phyloP scores from a whole-genome alignment of 2,888 invertebrate genomes.

The Eubasilissa splendida region DNA sequence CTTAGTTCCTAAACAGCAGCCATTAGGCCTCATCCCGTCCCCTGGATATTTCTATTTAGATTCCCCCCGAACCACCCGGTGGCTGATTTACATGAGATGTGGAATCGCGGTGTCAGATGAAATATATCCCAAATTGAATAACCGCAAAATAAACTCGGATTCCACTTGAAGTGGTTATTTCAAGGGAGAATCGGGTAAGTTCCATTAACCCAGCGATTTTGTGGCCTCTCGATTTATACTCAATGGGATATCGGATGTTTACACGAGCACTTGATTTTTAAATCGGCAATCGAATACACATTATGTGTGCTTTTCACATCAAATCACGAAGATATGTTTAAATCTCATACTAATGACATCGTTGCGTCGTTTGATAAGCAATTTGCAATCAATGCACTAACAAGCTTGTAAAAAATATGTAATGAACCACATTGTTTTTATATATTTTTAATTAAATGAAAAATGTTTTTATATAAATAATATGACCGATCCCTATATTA shows the following conservation, averaged over 20 bases:
- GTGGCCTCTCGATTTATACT: constrained; percentile 34
- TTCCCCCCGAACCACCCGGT: constrained; percentile 8
- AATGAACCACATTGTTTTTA: too few species aligned
- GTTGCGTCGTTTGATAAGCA: too few species aligned
- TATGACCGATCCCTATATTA: too few species aligned
- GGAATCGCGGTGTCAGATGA: constrained; percentile 47
- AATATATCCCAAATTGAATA: constrained; percentile 56
- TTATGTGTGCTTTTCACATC: neutral
- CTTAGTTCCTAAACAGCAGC: neutral
- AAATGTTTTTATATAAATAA: too few species aligned
- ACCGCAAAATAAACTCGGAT: constrained; percentile 53
- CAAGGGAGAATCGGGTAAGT: constrained; percentile 35
- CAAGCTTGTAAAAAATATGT: too few species aligned
- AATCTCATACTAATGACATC: too few species aligned
- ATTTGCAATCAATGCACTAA: too few species aligned
- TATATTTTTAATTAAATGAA: too few species aligned
- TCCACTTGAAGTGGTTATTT: constrained; percentile 48
- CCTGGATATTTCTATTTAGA: constrained; percentile 13
- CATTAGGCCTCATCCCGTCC: constrained; percentile 15
- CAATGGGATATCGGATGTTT: constrained; percentile 8
- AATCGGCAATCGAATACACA: constrained; percentile 15
- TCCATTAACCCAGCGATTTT: constrained; percentile 35
- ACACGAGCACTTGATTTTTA: constrained; percentile 11
- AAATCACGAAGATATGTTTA: too few species aligned
- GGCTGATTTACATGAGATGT: constrained; percentile 56